phyloP scores from a whole-genome alignment of 2,888 invertebrate species.

The Leptura quadrifasciata region DNA sequence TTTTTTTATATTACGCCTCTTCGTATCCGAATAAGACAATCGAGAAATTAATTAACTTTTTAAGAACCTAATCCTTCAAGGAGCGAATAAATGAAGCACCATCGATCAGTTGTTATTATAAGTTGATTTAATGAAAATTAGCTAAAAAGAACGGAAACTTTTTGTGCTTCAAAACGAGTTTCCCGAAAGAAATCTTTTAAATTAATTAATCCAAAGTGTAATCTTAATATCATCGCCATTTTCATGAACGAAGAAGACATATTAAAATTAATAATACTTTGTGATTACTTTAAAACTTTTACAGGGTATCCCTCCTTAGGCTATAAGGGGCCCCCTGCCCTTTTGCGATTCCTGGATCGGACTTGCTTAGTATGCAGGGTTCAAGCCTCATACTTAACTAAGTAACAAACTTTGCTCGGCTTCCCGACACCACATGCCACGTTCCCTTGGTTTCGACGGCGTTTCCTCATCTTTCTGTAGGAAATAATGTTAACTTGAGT shows the following conservation, averaged over 20 bases:
- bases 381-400: slow-evolving; percentile 62
- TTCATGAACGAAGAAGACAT: slow-evolving; percentile 62
- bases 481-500: neutral
- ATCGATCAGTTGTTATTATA: slow-evolving; percentile 36
- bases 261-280: slow-evolving; percentile 70
- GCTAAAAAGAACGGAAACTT: slow-evolving; percentile 14
- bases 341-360: slow-evolving; percentile 42
- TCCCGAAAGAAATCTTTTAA: slow-evolving; percentile 44
- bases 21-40: neutral
- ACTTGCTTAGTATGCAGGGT: slow-evolving; percentile 65
- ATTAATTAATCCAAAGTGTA: slow-evolving; percentile 65
- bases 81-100: slow-evolving; percentile 11
- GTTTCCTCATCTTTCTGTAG: slow-evolving; percentile 15
- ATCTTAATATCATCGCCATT: slow-evolving; percentile 65
- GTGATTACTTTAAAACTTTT: slow-evolving; percentile 68
- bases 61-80: neutral
- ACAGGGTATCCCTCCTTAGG: slow-evolving; percentile 50
- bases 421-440: slow-evolving; percentile 38
- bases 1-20: neutral
- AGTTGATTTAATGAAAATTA: slow-evolving; percentile 44
- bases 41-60: neutral
- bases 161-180: slow-evolving; percentile 12
- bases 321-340: slow-evolving; percentile 10
- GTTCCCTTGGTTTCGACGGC: slow-evolving; percentile 29
- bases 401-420: slow-evolving; percentile 53